These are phyloP conservation scores for Andrena bicolor DNA, from an alignment of 2,888 invertebrate genomes.

Conservation along the genomic window DNA sequence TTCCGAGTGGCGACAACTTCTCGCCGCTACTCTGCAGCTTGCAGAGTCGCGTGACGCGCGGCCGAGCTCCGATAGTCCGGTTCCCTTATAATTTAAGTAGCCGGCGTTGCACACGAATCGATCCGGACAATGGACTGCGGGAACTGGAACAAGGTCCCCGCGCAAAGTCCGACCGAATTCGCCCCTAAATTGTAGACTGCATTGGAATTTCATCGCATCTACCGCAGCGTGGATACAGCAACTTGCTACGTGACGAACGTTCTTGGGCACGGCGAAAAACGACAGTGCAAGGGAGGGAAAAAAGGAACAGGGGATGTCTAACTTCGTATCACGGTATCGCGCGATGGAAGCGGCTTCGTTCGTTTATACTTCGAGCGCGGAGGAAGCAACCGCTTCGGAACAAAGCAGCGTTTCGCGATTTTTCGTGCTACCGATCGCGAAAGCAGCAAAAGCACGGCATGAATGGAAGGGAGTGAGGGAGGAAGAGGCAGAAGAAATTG, in stretches of 20 bases:
- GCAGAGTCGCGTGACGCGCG: slow-evolving; percentile 1
- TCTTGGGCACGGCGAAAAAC: neutral
- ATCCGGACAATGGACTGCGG: slow-evolving; percentile 26
- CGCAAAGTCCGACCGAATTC: slow-evolving; percentile 20
- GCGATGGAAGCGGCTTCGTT: slow-evolving; percentile 19
- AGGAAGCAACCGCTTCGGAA: slow-evolving; percentile 10
- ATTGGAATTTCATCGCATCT: neutral
- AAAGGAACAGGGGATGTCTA: neutral
- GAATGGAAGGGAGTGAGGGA: neutral
- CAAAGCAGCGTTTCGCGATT: slow-evolving; percentile 25
- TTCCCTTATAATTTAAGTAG: slow-evolving; percentile 49
- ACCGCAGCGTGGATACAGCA: neutral
- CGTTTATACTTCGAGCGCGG: slow-evolving; percentile 5
- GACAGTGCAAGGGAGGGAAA: no score
- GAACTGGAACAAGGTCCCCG: slow-evolving; percentile 37
- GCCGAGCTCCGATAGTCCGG: slow-evolving; percentile 26
- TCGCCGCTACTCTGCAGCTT: neutral
- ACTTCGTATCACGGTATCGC: slow-evolving; percentile 4
- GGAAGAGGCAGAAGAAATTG: slow-evolving; percentile 6
- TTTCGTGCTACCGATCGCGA: slow-evolving; percentile 43
- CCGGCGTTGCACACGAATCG: slow-evolving; percentile 36
- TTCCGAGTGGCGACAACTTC: slow-evolving; percentile 21
- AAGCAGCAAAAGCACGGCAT: slow-evolving; percentile 21
- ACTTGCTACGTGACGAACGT: neutral
- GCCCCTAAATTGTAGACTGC: slow-evolving; percentile 37